These are phyloP conservation scores for Lepus timidus DNA, from an alignment of 2,113 vertebrate genomes.

Conservation along the genomic window DNA sequence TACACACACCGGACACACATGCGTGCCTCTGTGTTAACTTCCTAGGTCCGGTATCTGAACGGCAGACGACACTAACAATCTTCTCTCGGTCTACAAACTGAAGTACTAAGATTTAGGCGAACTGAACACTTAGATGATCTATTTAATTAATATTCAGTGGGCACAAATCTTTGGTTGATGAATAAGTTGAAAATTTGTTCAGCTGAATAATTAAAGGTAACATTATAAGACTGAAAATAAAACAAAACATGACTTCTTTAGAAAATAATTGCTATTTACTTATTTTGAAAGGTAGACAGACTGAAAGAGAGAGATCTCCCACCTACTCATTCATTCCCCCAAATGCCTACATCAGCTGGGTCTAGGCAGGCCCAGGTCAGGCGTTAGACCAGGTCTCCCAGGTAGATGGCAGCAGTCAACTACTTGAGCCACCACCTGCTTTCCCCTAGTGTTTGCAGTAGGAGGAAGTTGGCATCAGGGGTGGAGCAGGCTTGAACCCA, in stretches of 20 bases:
- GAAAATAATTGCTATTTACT: not conserved
- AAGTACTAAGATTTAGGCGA: not conserved
- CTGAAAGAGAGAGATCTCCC: too few relatives aligned
- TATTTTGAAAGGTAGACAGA: too few relatives aligned
- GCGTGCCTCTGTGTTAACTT: not conserved
- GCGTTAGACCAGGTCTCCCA: too few relatives aligned
- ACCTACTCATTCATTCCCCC: too few relatives aligned
- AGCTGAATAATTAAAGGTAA: not conserved
- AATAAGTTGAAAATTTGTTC: constrained; percentile 15
- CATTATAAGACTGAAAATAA: not conserved
- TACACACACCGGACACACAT: too few relatives aligned
- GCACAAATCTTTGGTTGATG: not conserved
- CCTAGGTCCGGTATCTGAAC: not conserved
- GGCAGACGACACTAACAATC: not conserved
- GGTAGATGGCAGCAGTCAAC: too few relatives aligned
- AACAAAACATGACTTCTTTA: not conserved
- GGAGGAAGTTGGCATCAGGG: too few relatives aligned
- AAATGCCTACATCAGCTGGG: too few relatives aligned
- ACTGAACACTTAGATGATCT: not conserved
- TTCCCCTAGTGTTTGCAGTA: too few relatives aligned
- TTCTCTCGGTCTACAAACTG: not conserved
- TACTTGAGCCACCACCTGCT: too few relatives aligned
- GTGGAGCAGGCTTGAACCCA: too few relatives aligned
- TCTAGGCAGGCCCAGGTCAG: too few relatives aligned
- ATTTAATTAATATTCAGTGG: not conserved